Evolutionary conservation across 2,113 vertebrate species (phyloP), one percentile per base, ranked within the genome.

Genomic region (Elephantulus edwardii): DNA sequence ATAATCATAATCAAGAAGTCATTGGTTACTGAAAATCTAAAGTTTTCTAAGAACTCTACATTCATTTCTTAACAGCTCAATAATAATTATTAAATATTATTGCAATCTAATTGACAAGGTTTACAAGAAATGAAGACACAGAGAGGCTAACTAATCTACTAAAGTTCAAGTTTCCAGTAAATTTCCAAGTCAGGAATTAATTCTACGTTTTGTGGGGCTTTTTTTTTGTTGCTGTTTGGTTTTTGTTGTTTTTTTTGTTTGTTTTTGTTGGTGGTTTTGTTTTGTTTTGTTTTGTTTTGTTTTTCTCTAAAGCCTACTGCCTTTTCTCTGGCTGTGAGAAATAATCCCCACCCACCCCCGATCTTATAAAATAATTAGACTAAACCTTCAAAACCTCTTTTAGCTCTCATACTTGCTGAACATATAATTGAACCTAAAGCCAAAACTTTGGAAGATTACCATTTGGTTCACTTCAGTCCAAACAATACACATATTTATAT

Each of bases 401-500:
- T 90, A 93, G 86, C 66, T 68, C 26, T 8, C 54, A 44, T 92
- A 77, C 42, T 33, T 38, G 86, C 4, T 92, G 91, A 88, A 88
- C 81, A 72, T 93, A 50, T 90, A 92, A 93, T 77, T 92, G 92
- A 92, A 44, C 35, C 33, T 81, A 86, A 95, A 71, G 24, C 60
- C 90, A 91, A 72, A 85, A 90, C 48, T 76, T 86, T 58, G 48
- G 35, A 74, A 94, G 88, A 91, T 84, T 91, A 92, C 40, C 75
- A 33, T 84, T 91, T 84, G 72, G 78, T 92, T 91, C 81, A 86
- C 68, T 81, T 85, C 89, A 89, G 35, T 38, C 30, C 80, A 82
- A 94, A 94, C 90, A 93, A 90, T 88, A 56, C 75, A 77, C 71
- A 88, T 93, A 93, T 93, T 94, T 96, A 94, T 94, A 91, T 96